These are phyloP conservation scores for Arctia plantaginis DNA, from an alignment of 2,888 invertebrate genomes.

Conservation along the genomic window DNA sequence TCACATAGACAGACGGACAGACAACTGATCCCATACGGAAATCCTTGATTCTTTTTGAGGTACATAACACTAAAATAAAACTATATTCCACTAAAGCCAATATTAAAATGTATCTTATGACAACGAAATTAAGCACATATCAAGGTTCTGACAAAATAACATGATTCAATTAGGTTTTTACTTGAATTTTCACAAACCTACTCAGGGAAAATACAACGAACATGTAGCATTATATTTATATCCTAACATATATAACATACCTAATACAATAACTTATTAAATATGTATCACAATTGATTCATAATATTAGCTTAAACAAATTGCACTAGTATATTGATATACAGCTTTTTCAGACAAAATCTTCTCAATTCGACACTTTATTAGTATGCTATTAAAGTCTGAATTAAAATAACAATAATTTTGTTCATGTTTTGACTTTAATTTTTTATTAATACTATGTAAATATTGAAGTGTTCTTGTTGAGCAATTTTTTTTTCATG, in stretches of 20 bases:
- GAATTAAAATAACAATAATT: background rate
- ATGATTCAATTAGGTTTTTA: background rate
- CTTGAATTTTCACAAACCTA: background rate
- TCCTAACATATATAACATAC: slow-evolving; percentile 9
- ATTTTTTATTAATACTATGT: background rate
- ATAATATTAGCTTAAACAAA: slow-evolving; percentile 63
- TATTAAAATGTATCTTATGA: too few relatives aligned
- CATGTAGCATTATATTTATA: background rate
- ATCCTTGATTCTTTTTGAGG: too few relatives aligned
- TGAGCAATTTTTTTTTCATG: background rate
- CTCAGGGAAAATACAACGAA: background rate
- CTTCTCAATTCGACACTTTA: background rate
- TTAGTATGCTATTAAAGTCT: background rate
- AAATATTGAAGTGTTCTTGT: background rate
- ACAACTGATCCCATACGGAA: background rate
- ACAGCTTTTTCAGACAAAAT: slow-evolving; percentile 22
- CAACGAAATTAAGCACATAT: too few relatives aligned
- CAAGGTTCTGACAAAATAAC: background rate
- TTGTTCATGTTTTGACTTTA: slow-evolving; percentile 5
- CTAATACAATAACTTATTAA: slow-evolving; percentile 51
- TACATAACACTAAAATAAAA: too few relatives aligned
- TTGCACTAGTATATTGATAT: slow-evolving; percentile 46
- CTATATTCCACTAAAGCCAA: too few relatives aligned
- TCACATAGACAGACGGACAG: background rate
- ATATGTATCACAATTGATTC: slow-evolving; percentile 83